Evolutionary conservation across 2,797 vertebrate species (phyloP), one percentile per base, ranked within the genome.

Genomic region (Halcyon chelicuti): DNA sequence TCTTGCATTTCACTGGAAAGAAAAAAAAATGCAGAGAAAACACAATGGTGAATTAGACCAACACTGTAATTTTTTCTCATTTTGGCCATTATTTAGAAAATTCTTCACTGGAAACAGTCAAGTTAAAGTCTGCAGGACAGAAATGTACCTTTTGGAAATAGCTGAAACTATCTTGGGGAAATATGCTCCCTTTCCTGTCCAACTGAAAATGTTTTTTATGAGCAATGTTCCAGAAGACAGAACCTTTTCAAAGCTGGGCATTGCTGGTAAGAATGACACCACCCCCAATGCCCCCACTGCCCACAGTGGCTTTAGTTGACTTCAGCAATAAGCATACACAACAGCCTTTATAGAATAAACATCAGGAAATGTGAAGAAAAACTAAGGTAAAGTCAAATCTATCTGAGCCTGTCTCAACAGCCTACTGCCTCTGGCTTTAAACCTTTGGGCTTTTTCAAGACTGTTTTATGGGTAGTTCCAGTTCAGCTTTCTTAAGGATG

Each of bases 151-250:
- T 68, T 51, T 73, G 51, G 37, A 75, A 61, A 14, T 15, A 68
- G 10, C 29, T 55, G 46, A 73, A 89, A 83, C 3, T 20, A 29
- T 29, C 14, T 65, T 68, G 67, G 47, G 21, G 60, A n/a, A 60
- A 58, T 74, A 66, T 10, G 18, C 6, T 92, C 12, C 31, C 29
- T 58, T 83, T 79, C 57, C 62, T 10, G 3, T 63, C 28, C 37
- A 58, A 52, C 8, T 63, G 55, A 80, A 94, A 91, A 81, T 47
- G 12, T 5, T 93, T 93, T 93, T 93, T 51, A 78, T 14, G 19
- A 88, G 15, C 23, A 37, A 49, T 22, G 29, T 76, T 65, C 6
- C 37, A 67, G 60, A 87, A 89, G 28, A 89, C 12, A 65, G n/a
- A 78, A 12, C 3, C 5, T 92, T 86, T 58, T 71, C 42, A 65